Evolutionary conservation across 1,140 invertebrate genomes (phyloP).

Genomic region (Daktulosphaira vitifoliae): DNA sequence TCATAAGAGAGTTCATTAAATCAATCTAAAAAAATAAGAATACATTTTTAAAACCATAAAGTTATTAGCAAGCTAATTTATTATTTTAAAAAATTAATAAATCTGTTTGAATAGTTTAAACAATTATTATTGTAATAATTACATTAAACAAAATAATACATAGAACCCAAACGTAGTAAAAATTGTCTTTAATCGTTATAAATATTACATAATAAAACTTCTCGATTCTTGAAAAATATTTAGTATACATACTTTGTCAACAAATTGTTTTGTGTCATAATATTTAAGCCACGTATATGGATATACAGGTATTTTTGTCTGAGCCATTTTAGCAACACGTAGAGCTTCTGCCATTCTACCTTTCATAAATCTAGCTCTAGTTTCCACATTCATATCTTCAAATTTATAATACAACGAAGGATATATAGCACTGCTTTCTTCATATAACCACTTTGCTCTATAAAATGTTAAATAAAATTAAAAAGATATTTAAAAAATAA

Average conservation of each 20-base stretch:
- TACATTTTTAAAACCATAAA: background rate
- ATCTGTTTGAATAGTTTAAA: background rate
- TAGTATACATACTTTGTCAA: conserved; percentile 39
- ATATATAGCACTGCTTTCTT: conserved; percentile 49
- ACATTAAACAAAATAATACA: too few species aligned
- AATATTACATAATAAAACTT: too few species aligned
- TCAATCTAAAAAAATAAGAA: conserved; percentile 49
- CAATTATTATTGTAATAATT: background rate
- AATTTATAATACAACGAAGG: conserved; percentile 59
- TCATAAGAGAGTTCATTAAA: conserved; percentile 47
- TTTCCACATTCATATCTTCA: conserved; percentile 42
- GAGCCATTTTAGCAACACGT: conserved; percentile 45
- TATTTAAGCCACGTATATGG: conserved; percentile 66
- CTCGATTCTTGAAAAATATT: too few species aligned
- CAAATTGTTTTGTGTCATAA: conserved; percentile 47
- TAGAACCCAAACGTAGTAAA: too few species aligned
- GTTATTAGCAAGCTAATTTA: too few species aligned
- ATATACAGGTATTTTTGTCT: conserved; percentile 44
- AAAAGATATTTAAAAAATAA: too few species aligned
- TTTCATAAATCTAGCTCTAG: conserved; percentile 50
- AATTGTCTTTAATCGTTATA: too few species aligned
- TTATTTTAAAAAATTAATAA: too few species aligned
- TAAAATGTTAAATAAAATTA: too few species aligned
- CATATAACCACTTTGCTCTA: conserved; percentile 62
- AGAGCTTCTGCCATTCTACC: conserved; percentile 55